phyloP scores from a whole-genome alignment of 2,888 invertebrate genomes.

The Emmelina monodactyla region DNA sequence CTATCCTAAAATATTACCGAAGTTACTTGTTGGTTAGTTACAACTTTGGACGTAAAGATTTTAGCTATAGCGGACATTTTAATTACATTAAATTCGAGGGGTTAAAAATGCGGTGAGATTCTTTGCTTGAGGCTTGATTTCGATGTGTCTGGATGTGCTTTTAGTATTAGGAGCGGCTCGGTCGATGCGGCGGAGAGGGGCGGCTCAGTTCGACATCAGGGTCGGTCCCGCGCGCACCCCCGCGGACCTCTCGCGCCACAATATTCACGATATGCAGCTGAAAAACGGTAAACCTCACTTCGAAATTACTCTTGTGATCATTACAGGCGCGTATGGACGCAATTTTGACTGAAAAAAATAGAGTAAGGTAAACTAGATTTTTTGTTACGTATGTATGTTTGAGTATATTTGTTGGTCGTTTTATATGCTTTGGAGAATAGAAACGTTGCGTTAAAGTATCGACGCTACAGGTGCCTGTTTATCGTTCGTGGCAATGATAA shows the following conservation, averaged over 20 bases:
- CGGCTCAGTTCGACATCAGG: slow-evolving; percentile 34
- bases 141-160: slow-evolving; percentile 27
- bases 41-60: too few species aligned
- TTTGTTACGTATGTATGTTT: too few species aligned
- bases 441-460: slow-evolving; percentile 30
- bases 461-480: slow-evolving; percentile 41
- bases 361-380: not conserved
- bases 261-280: slow-evolving; percentile 3
- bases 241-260: slow-evolving; percentile 6
- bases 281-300: slow-evolving; percentile 4
- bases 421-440: too few species aligned
- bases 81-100: too few species aligned
- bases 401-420: too few species aligned
- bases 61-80: too few species aligned
- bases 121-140: too few species aligned
- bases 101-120: too few species aligned
- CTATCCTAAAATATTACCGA: too few species aligned
- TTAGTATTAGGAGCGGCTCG: slow-evolving; percentile 19
- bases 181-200: slow-evolving; percentile 32
- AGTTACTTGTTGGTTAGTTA: too few species aligned
- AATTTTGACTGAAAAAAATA: not conserved
- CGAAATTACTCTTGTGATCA: not conserved
- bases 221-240: slow-evolving; percentile 28
- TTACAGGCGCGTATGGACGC: not conserved
- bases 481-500: slow-evolving; percentile 17